Base-by-base conservation (phyloP, 2,888 invertebrate genomes). In the Coecobrya sp. region DNA sequence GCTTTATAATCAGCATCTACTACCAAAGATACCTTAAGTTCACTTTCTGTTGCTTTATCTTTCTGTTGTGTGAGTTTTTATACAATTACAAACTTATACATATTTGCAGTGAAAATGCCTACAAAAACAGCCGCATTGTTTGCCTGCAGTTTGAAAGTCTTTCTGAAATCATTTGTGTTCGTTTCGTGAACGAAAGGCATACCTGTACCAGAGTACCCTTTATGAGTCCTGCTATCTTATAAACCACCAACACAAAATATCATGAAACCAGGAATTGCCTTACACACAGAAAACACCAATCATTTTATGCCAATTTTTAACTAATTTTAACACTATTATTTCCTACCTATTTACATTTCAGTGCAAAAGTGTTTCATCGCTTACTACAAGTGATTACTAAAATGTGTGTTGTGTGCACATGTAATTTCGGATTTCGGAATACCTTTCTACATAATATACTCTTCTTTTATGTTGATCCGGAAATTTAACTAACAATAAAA, bases 1-100 rank as follows among this genome's bases (percentile, higher is more conserved):
- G 90, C 90, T 86, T 86, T 90, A 79, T 79, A 90, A 90, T 90
- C 42, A 89, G 13, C 49, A 91, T 49, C 62, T 79, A n/a, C n/a
- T 19, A 65, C 19, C 27, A 16, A 49, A 30, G 25, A 55, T 22
- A 73, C 27, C 22, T 16, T 68, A 11, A 49, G 49, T 68, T 84
- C 25, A 68, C 70, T 91, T 62, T 79, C 27, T 87, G 25, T 36
- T 36, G 11, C 76, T 88, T 73, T 73, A 8, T 62, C 8, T 84
- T 84, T 36, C 13, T 84, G 27, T 36, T 59, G 84, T 62, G 36
- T 84, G 27, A 49, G 10, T 62, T 22, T 62, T 62, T 49, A 10
- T 49, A 49, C 49, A 49, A 10, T 7, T 49, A 49, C 25, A 62
- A 8, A 62, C 25, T 59, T 62, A 49, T 49, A 49, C 25, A 62